Evolutionary conservation across 2,888 invertebrate genomes (phyloP), one percentile per base, ranked within the genome.

Genomic region (Alloscopus bannaensis): DNA sequence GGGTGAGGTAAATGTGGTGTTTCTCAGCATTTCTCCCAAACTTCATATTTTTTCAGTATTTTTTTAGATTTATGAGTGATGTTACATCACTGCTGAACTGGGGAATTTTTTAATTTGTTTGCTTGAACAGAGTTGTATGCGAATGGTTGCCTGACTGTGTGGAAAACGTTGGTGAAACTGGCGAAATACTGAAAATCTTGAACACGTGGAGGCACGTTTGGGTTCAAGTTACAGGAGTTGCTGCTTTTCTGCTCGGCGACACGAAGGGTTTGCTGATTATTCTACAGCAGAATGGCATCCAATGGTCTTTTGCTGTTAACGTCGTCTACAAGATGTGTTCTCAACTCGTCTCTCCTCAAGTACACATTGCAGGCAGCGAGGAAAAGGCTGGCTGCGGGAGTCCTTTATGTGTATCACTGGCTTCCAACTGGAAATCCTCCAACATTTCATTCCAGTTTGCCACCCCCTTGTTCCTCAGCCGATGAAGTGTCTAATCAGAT

Each of bases 331-430:
- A 55, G 81, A 42, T 80, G 60, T 31, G 31, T 83, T 3, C 66
- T 76, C 16, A 72, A 80, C 1, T 66, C 79, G 18, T 64, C 55
- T 13, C 68, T 81, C 22, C 28, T 83, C 6, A 78, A 78, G 45
- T 71, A 36, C 40, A 82, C 75, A 57, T 65, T 83, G 24, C 47
- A 66, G n/a, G 76, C 75, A 0, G 81, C 81, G 3, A 81, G 78
- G 18, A 83, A 62, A n/a, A 55, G 73, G 24, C 60, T 83, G 28
- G n/a, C 70, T 18, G 55, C 69, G 8, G 81, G 81, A 1, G 82
- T 83, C n/a, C 72, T 83, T 6, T 83, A 83, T 47, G 81, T 83
- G 1, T 80, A 81, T 45, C 83, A 80, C 11, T 83, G 81, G 81
- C 68, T 62, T 28, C 66, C 82, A 40, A 16, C 20, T 22, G 62